A percentile compares a stretch with the other conserved stretches of the same genome.
These are phyloP conservation scores for Scaptomyza caliginosa DNA, from an alignment of 2,888 invertebrate species.

Conservation along the genomic window DNA sequence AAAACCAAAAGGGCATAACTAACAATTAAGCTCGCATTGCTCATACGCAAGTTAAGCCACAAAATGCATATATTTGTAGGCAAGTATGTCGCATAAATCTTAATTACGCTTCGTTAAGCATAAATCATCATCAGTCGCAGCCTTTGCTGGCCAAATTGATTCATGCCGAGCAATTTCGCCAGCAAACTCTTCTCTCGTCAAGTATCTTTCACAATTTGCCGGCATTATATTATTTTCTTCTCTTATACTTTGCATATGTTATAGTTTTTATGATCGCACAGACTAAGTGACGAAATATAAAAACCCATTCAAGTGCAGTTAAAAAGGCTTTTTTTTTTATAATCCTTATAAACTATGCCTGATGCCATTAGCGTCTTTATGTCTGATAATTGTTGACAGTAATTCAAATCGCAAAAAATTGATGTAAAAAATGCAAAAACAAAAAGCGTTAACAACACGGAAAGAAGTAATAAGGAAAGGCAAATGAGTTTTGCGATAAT, in stretches of 20 bases:
- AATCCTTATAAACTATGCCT: constrained; percentile 11
- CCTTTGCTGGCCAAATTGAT: constrained; percentile 61
- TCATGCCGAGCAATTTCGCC: constrained; percentile 53
- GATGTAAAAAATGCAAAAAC: too few relatives aligned
- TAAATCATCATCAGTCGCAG: constrained; percentile 76
- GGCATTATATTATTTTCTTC: constrained; percentile 15
- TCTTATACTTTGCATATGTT: constrained; percentile 29
- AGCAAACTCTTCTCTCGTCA: constrained; percentile 32
- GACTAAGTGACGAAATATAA: constrained; percentile 41
- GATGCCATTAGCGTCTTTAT: constrained; percentile 36
- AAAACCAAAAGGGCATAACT: constrained; percentile 65
- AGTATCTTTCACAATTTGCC: constrained; percentile 62
- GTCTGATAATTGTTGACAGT: constrained; percentile 46
- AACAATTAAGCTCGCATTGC: constrained; percentile 68
- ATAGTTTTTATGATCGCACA: constrained; percentile 67
- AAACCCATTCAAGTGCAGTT: constrained; percentile 39
- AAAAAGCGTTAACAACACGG: constrained; percentile 1
- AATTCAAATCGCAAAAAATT: constrained; percentile 38
- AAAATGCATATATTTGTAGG: constrained; percentile 31
- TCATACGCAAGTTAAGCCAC: constrained; percentile 37
- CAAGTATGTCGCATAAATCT: constrained; percentile 70
- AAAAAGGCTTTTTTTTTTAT: constrained; percentile 14
- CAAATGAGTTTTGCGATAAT: constrained; percentile 26
- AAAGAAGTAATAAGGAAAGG: constrained; percentile 30
- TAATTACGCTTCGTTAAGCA: constrained; percentile 78